phyloP scores from a whole-genome alignment of 2,113 vertebrate species.

The Salvator merianae region DNA sequence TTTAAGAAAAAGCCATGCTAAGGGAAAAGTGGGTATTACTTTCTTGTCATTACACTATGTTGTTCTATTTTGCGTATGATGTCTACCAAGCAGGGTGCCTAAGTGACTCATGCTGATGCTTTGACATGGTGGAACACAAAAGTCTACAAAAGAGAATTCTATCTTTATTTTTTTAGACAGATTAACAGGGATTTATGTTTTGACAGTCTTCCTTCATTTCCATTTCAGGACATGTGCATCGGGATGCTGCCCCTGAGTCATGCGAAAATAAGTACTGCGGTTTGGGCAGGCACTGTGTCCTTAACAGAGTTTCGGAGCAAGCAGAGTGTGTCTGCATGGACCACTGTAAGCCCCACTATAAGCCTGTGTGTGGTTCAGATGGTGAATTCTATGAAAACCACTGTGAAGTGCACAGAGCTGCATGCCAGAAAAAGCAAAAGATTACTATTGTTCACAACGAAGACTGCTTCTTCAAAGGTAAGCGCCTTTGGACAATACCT shows the following conservation, averaged over 20 bases:
- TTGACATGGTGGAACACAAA: neutral
- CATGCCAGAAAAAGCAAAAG: slow-evolving; percentile 86
- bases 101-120: neutral
- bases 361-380: slow-evolving; percentile 94
- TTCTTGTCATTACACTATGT: neutral
- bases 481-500: slow-evolving; percentile 10
- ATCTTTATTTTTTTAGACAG: neutral
- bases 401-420: slow-evolving; percentile 91
- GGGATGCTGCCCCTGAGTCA: slow-evolving; percentile 67
- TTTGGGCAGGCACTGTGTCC: slow-evolving; percentile 87
- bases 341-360: slow-evolving; percentile 88
- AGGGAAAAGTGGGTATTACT: neutral
- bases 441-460: slow-evolving; percentile 92
- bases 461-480: slow-evolving; percentile 97
- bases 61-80: neutral
- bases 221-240: slow-evolving; percentile 74
- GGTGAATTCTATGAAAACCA: slow-evolving; percentile 94
- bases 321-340: slow-evolving; percentile 90
- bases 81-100: no score
- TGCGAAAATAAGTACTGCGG: slow-evolving; percentile 96
- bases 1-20: no score
- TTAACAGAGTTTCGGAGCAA: slow-evolving; percentile 77
- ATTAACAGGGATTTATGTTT: neutral
- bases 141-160: neutral
- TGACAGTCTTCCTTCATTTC: neutral